A percentile compares a stretch with the other conserved stretches of the same genome.
These are phyloP conservation scores for Grus americana DNA, from an alignment of 2,113 vertebrate genomes.

Conservation along the genomic window DNA sequence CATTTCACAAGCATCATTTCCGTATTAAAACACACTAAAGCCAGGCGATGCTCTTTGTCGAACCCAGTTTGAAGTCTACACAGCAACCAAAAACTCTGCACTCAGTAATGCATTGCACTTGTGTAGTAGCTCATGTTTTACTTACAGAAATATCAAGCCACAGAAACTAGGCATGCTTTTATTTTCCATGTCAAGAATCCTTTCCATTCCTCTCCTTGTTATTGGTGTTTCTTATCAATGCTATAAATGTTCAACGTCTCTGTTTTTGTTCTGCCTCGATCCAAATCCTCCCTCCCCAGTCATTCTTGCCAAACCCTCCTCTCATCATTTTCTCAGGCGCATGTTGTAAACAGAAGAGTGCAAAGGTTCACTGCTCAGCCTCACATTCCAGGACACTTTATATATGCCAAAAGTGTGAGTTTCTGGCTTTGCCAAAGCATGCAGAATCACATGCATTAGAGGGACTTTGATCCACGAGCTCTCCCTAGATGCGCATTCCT, in stretches of 20 bases:
- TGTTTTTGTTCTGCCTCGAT: not conserved
- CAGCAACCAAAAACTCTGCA: not conserved
- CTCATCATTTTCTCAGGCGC: not conserved
- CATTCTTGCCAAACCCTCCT: not conserved
- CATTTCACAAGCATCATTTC: not conserved
- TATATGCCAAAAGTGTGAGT: not conserved
- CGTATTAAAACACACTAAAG: not conserved
- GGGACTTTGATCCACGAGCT: not conserved
- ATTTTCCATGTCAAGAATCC: not conserved
- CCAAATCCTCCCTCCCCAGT: not conserved
- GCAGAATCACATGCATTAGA: not conserved
- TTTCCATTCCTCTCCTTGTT: not conserved
- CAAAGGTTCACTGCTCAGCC: conserved; percentile 22
- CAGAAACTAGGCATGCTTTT: not conserved
- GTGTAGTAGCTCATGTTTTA: not conserved
- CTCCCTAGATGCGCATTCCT: not conserved
- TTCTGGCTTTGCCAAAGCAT: conserved; percentile 7
- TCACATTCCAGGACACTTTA: not conserved
- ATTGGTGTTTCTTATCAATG: not conserved
- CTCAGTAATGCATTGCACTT: no score
- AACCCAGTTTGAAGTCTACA: not conserved
- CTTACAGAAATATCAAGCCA: not conserved
- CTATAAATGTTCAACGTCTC: not conserved
- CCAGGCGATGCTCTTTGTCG: not conserved
- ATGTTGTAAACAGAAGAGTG: not conserved